Evolutionary conservation across 1,140 invertebrate genomes (phyloP).

Genomic region (Cyclargus thomasi): DNA sequence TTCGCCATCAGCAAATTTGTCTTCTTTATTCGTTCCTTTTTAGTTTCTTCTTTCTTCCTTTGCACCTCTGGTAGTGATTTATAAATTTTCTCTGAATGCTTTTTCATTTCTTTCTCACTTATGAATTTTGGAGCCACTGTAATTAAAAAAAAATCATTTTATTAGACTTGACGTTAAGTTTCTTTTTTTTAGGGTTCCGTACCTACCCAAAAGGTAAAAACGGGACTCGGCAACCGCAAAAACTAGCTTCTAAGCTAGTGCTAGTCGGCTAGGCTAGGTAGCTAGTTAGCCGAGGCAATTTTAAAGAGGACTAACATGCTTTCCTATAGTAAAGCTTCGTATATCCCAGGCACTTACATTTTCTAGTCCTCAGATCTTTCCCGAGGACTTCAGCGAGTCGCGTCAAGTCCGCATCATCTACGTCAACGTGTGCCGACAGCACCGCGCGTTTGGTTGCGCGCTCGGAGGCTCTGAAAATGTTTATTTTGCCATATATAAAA

Average conservation of each 20-base stretch:
- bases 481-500: too few relatives aligned
- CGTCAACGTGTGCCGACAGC: conserved; percentile 56
- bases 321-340: too few relatives aligned
- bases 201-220: too few relatives aligned
- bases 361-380: conserved; percentile 38
- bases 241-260: too few relatives aligned
- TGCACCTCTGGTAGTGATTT: conserved; percentile 64
- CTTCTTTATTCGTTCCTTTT: conserved; percentile 63
- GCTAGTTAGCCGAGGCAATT: too few relatives aligned
- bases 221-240: too few relatives aligned
- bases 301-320: too few relatives aligned
- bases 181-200: too few relatives aligned
- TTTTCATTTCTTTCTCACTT: conserved; percentile 64
- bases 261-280: too few relatives aligned
- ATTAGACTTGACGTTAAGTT: too few relatives aligned
- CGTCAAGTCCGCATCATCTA: conserved; percentile 39
- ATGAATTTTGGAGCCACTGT: conserved; percentile 61
- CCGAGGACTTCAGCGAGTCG: conserved; percentile 43
- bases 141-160: conserved; percentile 22
- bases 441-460: conserved; percentile 44
- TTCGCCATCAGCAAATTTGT: conserved; percentile 68
- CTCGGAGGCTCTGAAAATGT: conserved; percentile 48
- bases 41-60: conserved; percentile 58
- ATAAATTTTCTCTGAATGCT: conserved; percentile 65
- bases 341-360: conserved; percentile 46